Evolutionary conservation across 1,140 invertebrate genomes (phyloP).

Genomic region (Drosophila ohnishii): DNA sequence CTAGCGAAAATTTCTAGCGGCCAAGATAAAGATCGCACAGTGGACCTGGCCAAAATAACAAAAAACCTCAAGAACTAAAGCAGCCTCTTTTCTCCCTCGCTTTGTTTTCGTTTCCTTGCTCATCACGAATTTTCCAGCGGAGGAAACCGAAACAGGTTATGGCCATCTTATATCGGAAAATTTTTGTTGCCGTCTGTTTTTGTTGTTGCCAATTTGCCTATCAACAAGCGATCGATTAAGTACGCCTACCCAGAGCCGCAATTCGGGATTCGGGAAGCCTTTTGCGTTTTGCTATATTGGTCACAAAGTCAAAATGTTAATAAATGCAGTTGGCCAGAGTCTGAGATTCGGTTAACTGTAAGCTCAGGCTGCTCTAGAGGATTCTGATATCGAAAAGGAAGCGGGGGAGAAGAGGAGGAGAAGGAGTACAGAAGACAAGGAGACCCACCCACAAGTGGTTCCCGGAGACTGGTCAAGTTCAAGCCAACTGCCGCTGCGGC

Average conservation of each 20-base stretch:
- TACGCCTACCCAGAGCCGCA: constrained; percentile 72
- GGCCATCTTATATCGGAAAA: constrained; percentile 14
- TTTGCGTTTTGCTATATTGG: constrained; percentile 64
- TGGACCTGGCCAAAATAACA: constrained; percentile 50
- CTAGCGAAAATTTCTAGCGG: constrained; percentile 71
- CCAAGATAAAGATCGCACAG: constrained; percentile 76
- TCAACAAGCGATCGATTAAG: constrained; percentile 83
- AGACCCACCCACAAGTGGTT: constrained; percentile 62
- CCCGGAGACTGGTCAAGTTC: constrained; percentile 71
- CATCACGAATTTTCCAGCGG: constrained; percentile 74
- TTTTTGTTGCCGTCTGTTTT: constrained; percentile 13
- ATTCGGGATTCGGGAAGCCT: constrained; percentile 35
- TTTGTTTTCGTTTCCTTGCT: constrained; percentile 45
- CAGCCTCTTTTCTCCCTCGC: constrained; percentile 39
- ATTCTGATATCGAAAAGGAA: constrained; percentile 29
- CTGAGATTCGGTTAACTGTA: constrained; percentile 17
- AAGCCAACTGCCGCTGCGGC: constrained; percentile 55
- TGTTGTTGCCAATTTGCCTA: constrained; percentile 83
- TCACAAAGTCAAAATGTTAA: constrained; percentile 82
- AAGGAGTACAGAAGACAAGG: not conserved
- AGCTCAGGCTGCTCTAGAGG: constrained; percentile 21
- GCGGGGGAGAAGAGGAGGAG: not conserved
- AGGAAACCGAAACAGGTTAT: constrained; percentile 70
- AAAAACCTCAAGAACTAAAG: constrained; percentile 64
- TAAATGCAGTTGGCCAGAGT: constrained; percentile 66